Conservation (phyloP, 2,797 vertebrate species). For the Betta splendens region DNA sequence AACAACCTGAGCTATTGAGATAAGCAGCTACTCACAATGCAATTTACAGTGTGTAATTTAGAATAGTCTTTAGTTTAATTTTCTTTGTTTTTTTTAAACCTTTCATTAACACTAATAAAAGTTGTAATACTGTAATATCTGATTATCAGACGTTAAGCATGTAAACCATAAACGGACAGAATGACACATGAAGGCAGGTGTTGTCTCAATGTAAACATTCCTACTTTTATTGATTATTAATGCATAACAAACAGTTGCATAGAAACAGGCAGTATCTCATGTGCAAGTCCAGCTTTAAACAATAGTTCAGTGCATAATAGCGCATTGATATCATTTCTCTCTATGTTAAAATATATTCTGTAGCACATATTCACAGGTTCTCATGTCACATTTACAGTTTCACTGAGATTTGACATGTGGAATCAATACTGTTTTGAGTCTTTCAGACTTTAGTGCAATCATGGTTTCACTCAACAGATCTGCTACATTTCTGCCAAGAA, state of each 20-base stretch:
- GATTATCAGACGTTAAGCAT: too few species aligned
- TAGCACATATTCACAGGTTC: slow-evolving; percentile 32
- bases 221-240: slow-evolving; percentile 70
- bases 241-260: slow-evolving; percentile 59
- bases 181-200: slow-evolving; percentile 10
- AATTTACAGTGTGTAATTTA: background rate
- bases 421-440: slow-evolving; percentile 38
- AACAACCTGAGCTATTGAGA: too few species aligned
- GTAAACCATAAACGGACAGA: background rate
- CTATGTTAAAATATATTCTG: slow-evolving; percentile 23
- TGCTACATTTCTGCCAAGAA: background rate
- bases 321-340: slow-evolving; percentile 9
- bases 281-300: slow-evolving; percentile 61
- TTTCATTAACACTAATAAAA: too few species aligned
- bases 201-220: slow-evolving; percentile 72
- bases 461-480: slow-evolving; percentile 4
- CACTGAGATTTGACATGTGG: slow-evolving; percentile 34
- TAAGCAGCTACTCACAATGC: background rate
- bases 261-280: slow-evolving; percentile 40
- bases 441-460: slow-evolving; percentile 21
- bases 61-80: background rate
- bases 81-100: background rate
- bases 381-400: slow-evolving; percentile 24
- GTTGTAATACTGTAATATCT: too few species aligned
- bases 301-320: slow-evolving; percentile 35